A percentile compares a stretch with the other conserved stretches of the same genome.
These are phyloP conservation scores for Scaptomyza cyrtandrae DNA, from an alignment of 2,888 invertebrate genomes.

Conservation along the genomic window DNA sequence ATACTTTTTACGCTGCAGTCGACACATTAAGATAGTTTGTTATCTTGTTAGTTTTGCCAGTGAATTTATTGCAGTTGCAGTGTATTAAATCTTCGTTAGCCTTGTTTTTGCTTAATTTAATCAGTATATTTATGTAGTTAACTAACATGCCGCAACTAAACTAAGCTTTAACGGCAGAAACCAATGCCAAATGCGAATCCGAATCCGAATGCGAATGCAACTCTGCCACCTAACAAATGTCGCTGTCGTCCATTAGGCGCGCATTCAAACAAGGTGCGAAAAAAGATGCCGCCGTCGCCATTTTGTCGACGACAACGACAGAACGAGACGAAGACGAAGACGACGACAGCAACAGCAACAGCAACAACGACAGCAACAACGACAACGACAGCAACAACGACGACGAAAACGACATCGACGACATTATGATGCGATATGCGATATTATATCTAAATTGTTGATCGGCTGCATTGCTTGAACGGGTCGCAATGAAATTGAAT, in stretches of 20 bases:
- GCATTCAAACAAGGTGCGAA: constrained; percentile 81
- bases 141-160: constrained; percentile 50
- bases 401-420: constrained; percentile 51
- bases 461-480: constrained; percentile 72
- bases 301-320: constrained; percentile 45
- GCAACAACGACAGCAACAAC: constrained; percentile 24
- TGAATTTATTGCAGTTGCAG: constrained; percentile 10
- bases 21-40: neutral
- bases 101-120: constrained; percentile 44
- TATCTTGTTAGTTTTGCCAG: neutral
- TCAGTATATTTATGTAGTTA: constrained; percentile 49
- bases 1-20: neutral
- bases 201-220: constrained; percentile 29
- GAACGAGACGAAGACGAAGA: neutral
- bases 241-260: constrained; percentile 79
- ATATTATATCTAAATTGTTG: constrained; percentile 81
- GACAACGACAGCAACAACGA: constrained; percentile 39
- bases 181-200: constrained; percentile 40
- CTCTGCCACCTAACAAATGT: constrained; percentile 72
- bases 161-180: constrained; percentile 38
- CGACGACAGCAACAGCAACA: constrained; percentile 6
- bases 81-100: constrained; percentile 43
- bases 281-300: constrained; percentile 79
- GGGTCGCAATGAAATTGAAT: neutral
- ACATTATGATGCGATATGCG: constrained; percentile 81